Evolutionary conservation across 2,888 invertebrate genomes (phyloP).

Genomic region (Noctua janthe): DNA sequence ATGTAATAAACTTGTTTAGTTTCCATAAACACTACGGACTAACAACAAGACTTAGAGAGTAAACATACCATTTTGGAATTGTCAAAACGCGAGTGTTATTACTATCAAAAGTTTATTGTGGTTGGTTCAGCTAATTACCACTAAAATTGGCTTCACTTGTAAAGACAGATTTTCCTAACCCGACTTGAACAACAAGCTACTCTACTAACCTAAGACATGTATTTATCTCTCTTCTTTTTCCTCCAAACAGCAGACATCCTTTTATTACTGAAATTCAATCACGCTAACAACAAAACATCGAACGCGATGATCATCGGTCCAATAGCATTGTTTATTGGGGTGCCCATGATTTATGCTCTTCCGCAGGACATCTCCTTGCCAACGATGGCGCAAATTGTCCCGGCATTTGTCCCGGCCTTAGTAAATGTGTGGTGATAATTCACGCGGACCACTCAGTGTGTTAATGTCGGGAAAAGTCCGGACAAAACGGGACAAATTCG

Average conservation of each 20-base stretch:
- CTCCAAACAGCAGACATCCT: conserved; percentile 31
- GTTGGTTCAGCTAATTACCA: not conserved
- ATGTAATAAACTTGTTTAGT: not conserved
- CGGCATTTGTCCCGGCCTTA: conserved; percentile 78
- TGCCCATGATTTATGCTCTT: conserved; percentile 78
- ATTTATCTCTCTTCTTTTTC: conserved; percentile 30
- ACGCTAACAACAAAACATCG: conserved; percentile 64
- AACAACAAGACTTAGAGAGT: not conserved
- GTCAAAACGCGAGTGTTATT: not conserved
- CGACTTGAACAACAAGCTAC: not conserved
- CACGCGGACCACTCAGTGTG: conserved; percentile 73
- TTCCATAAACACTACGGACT: not conserved
- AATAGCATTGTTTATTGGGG: conserved; percentile 79
- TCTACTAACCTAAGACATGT: conserved; percentile 23
- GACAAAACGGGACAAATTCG: conserved; percentile 67
- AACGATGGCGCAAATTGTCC: conserved; percentile 78
- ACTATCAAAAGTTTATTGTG: not conserved
- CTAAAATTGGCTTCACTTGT: not conserved
- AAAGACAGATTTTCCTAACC: not conserved
- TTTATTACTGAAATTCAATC: conserved; percentile 64
- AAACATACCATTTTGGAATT: not conserved
- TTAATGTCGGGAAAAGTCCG: conserved; percentile 70
- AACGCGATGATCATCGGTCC: conserved; percentile 61
- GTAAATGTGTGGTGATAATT: conserved; percentile 80
- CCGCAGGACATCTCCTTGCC: conserved; percentile 76